phyloP scores from a whole-genome alignment of 2,888 invertebrate genomes.

The Heliconius sara region DNA sequence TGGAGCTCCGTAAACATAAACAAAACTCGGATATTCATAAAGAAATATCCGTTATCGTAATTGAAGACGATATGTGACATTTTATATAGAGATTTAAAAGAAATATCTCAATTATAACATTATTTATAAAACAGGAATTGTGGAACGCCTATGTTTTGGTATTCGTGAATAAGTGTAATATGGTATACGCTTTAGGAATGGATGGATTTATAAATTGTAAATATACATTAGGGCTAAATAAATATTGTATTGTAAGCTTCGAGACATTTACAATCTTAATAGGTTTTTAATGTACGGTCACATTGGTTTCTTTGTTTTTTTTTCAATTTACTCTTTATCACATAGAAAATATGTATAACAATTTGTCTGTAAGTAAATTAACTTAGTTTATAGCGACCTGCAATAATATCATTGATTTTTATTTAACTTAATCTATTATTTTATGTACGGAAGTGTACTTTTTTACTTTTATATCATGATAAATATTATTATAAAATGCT shows the following conservation, averaged over 20 bases:
- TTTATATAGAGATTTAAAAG: background rate
- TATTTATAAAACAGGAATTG: slow-evolving; percentile 8
- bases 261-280: slow-evolving; percentile 5
- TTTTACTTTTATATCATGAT: slow-evolving; percentile 15
- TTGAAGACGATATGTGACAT: too few relatives aligned
- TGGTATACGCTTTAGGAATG: slow-evolving; percentile 69
- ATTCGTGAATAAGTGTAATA: slow-evolving; percentile 21
- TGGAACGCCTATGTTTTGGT: background rate
- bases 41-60: background rate
- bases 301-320: background rate
- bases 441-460: slow-evolving; percentile 5
- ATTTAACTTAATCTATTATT: background rate
- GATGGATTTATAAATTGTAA: slow-evolving; percentile 43
- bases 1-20: background rate
- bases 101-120: background rate
- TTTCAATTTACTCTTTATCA: background rate
- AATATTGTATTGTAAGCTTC: slow-evolving; percentile 12
- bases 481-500: background rate
- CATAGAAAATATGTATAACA: background rate
- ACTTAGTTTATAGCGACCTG: background rate
- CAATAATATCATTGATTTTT: slow-evolving; percentile 15
- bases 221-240: slow-evolving; percentile 31
- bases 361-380: background rate
- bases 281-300: background rate
- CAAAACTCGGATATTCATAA: background rate